A percentile compares a stretch with the other conserved stretches of the same genome.
phyloP scores from a whole-genome alignment of 2,113 vertebrate species.

The Actenoides hombroni region DNA sequence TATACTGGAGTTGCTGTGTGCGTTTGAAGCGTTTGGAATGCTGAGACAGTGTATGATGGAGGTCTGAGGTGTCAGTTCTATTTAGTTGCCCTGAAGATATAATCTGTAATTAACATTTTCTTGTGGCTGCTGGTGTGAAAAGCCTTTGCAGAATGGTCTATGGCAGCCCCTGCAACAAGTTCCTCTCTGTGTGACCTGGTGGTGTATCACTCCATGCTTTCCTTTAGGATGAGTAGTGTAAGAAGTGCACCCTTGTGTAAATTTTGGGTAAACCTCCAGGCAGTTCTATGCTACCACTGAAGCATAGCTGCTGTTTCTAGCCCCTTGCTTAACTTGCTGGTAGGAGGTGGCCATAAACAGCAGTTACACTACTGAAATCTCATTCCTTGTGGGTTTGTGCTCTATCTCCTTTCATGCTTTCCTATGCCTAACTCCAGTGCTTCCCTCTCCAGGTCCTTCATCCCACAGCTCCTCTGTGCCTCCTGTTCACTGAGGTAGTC shows the following conservation, averaged over 20 bases:
- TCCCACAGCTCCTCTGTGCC: background rate
- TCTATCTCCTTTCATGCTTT: background rate
- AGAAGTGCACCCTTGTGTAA: background rate
- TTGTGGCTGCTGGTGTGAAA: background rate
- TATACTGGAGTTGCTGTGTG: rapidly evolving
- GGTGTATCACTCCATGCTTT: rapidly evolving
- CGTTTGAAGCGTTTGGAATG: background rate
- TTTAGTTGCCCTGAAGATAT: background rate
- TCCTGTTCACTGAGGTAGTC: background rate
- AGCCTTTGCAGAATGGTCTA: rapidly evolving
- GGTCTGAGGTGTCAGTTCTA: background rate
- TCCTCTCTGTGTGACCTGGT: background rate
- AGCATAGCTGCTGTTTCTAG: background rate
- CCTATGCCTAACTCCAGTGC: background rate
- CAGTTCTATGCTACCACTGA: background rate
- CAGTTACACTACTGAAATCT: background rate
- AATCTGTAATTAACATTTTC: background rate
- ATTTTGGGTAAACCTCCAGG: background rate
- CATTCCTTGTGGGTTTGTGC: background rate
- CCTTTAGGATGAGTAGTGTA: background rate
- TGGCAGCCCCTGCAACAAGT: background rate
- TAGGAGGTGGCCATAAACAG: background rate
- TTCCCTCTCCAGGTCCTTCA: background rate
- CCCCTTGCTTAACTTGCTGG: background rate
- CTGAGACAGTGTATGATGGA: background rate